Conservation (phyloP, 2,113 vertebrate genomes). For the Athene noctua region DNA sequence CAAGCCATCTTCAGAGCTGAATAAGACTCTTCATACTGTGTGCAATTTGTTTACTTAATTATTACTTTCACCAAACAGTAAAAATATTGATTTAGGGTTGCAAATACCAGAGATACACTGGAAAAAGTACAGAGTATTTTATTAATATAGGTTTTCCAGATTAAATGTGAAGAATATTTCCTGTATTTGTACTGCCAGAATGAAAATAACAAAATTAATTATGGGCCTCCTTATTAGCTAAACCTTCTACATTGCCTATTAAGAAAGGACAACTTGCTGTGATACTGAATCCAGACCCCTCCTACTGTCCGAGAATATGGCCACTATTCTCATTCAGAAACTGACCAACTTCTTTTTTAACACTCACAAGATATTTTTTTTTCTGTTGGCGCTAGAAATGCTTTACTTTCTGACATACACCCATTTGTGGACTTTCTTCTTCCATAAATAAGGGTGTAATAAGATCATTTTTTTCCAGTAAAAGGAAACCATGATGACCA, state of each 20-base stretch:
- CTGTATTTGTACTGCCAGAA: neutral
- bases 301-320: neutral
- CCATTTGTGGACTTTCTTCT: neutral
- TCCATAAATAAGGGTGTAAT: neutral
- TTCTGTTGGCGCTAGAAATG: neutral
- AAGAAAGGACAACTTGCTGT: neutral
- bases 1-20: neutral
- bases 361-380: neutral
- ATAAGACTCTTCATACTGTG: neutral
- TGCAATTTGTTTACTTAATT: neutral
- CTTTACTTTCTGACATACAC: neutral
- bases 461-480: neutral
- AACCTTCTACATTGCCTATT: neutral
- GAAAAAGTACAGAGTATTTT: neutral
- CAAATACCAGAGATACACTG: neutral
- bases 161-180: neutral
- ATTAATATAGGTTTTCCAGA: neutral
- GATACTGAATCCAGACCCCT: neutral
- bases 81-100: neutral
- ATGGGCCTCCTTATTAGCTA: neutral
- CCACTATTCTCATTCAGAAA: neutral
- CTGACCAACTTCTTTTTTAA: neutral
- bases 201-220: neutral
- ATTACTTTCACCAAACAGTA: neutral
- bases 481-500: neutral